A percentile compares a stretch with the other conserved stretches of the same genome.
These are phyloP conservation scores for Saguinus imperator DNA, from an alignment of 2,113 vertebrate genomes.

Conservation along the genomic window DNA sequence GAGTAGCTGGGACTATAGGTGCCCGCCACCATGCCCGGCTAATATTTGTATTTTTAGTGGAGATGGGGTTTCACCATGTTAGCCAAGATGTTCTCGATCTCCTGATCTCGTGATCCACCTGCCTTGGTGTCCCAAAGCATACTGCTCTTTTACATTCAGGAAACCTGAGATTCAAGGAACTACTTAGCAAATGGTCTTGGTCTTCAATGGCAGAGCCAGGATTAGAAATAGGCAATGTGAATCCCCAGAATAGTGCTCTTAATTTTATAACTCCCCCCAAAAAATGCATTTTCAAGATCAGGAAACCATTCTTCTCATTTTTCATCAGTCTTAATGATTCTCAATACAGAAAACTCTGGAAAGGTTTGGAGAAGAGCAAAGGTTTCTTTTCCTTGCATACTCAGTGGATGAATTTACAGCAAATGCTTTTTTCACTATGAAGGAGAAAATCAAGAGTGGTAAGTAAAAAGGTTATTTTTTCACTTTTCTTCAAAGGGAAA, in stretches of 20 bases:
- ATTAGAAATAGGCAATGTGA: not conserved
- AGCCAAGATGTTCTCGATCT: no score
- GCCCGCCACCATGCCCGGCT: no score
- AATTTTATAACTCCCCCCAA: not conserved
- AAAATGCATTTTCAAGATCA: not conserved
- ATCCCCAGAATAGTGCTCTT: not conserved
- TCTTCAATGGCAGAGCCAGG: not conserved
- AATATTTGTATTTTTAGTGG: no score
- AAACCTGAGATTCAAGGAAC: not conserved
- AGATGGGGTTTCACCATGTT: no score
- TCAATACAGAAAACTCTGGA: not conserved
- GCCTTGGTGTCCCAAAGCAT: no score
- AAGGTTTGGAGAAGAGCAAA: not conserved
- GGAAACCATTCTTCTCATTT: not conserved
- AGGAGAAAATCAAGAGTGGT: constrained; percentile 13
- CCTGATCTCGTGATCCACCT: no score
- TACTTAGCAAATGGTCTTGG: not conserved
- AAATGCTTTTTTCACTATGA: not conserved
- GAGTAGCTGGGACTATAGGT: no score
- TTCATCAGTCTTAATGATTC: not conserved
- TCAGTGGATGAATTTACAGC: not conserved
- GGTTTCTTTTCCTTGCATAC: not conserved
- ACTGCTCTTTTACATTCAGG: not conserved
- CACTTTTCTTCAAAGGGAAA: not conserved
- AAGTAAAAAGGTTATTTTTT: not conserved